Evolutionary conservation across 2,888 invertebrate species (phyloP), one percentile per base, ranked within the genome.

Genomic region (Hypomecis atomaria): DNA sequence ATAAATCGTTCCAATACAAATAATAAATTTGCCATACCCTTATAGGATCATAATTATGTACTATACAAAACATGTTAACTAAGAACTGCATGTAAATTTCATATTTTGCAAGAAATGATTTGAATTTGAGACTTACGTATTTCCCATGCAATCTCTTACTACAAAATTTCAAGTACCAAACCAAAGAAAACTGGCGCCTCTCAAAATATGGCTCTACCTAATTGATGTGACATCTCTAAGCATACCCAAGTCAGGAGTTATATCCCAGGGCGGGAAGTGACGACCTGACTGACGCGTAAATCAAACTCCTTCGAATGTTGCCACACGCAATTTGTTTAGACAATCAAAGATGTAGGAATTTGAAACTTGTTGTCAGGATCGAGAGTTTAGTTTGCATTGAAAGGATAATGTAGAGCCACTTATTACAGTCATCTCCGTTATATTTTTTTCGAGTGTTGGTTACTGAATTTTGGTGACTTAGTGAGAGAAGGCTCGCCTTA

Each of bases 261-360:
- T 88, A 85, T 84, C 77, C 73, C 65, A 70, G 81, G 86, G 87
- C 86, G 90, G 91, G 90, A 90, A 88, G 88, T 88, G 89, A 78
- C 84, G 89, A 90, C 89, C 90, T 80, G 79, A 71, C 71, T 78
- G 72, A 71, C 71, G 72, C 75, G 83, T 90, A 89, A 89, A 90
- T 90, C 90, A 89, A 80, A 81, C 78, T 66, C 67, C 67, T 52
- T 40, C 59, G 65, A 71, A 72, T 66, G 62, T 65, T 71, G 71
- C 75, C 71, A 73, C 72, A 65, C 63, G 54, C 70, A 59, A 58
- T 66, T 62, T 65, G 70, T 65, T 69, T 70, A 59, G 36, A 62
- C 67, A 65, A 59, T 57, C 49, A 44, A 66, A 56, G n/a, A 10
- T 33, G 42, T 13, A 63, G 50, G 48, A 59, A 64, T 64, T 0